Base-by-base conservation (phyloP, 37 sponge, comb jelly and placozoan species). In the Aplysina aerophoba region DNA sequence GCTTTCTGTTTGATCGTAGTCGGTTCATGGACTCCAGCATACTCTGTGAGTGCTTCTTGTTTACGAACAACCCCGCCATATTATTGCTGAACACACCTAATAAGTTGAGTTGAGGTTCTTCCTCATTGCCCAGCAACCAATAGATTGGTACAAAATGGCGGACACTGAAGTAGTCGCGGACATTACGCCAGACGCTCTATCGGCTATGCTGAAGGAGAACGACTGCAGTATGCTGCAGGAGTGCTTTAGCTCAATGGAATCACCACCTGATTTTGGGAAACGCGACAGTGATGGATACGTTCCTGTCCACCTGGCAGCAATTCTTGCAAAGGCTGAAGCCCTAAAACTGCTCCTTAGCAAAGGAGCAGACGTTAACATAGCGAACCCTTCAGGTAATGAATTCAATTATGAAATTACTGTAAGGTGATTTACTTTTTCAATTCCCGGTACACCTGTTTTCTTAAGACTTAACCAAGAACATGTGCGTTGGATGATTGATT, bases 321-420 rank as follows among this genome's bases (percentile, higher is more conserved):
- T 93, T 39, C 59, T 93, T 28, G 93, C 90, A 31, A 75, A 63
- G 60, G 53, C n/a, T 0, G 68, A 83, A 20, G n/a, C 84, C 36
- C 55, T 66, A 0, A 62, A 28, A 34, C 30, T 89, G 44, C 54
- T 93, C 27, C 40, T 84, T 22, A 65, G 71, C 8, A 80, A 84
- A 59, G 93, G 90, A 62, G 87, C 64, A 21, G 73, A 81, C 13
- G 58, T 89, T 0, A 93, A 93, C 59, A 16, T 17, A 15, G 33
- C 84, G 3, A 89, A 89, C 53, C 58, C 56, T 22, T 86, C 87
- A 86, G 93, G 93, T 92, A 71, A 55, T 25, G 4, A 63, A n/a
- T n/a, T n/a, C n/a, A n/a, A n/a, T n/a, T n/a, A n/a, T n/a, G n/a
- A n/a, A n/a, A n/a, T n/a, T n/a, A n/a, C n/a, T n/a, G n/a, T n/a